Percentiles rank a stretch among this genome's conserved stretches.
Evolutionary conservation across 2,888 invertebrate genomes (phyloP).

Genomic region (Drosophila seclusa): DNA sequence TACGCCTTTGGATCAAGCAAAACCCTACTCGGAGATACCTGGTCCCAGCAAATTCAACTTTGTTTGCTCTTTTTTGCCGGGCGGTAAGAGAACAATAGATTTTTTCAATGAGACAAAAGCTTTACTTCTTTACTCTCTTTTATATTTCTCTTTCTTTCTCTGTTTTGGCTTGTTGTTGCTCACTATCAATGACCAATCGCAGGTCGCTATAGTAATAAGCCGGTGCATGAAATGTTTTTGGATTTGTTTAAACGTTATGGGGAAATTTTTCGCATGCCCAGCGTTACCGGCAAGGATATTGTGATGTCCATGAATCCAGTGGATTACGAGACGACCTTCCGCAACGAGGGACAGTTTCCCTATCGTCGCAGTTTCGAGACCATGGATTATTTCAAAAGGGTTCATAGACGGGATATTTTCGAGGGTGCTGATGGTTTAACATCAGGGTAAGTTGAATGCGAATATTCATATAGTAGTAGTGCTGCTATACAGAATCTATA

Average conservation of each 20-base stretch:
- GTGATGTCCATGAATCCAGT: conserved; percentile 86
- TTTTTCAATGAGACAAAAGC: conserved; percentile 24
- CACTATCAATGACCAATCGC: conserved; percentile 18
- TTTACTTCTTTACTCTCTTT: conserved; percentile 3
- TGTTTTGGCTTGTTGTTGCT: background rate
- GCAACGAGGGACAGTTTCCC: conserved; percentile 86
- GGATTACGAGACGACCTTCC: conserved; percentile 85
- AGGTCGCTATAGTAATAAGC: conserved; percentile 60
- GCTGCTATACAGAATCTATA: background rate
- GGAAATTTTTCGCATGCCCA: conserved; percentile 84
- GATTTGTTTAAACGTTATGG: conserved; percentile 81
- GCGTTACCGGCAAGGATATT: conserved; percentile 78
- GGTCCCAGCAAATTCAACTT: conserved; percentile 73
- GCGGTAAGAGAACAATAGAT: conserved; percentile 64
- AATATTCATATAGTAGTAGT: background rate
- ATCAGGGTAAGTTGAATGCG: conserved; percentile 54
- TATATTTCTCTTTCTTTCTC: background rate
- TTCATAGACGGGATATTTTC: conserved; percentile 61
- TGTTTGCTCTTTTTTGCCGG: conserved; percentile 71
- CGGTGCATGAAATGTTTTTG: conserved; percentile 62
- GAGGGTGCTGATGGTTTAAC: conserved; percentile 66
- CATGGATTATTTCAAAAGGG: conserved; percentile 83
- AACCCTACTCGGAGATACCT: conserved; percentile 74
- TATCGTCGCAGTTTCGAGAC: conserved; percentile 83
- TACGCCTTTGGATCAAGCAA: conserved; percentile 59